Conservation (phyloP, 2,888 invertebrate genomes). For the Adela reaumurella region DNA sequence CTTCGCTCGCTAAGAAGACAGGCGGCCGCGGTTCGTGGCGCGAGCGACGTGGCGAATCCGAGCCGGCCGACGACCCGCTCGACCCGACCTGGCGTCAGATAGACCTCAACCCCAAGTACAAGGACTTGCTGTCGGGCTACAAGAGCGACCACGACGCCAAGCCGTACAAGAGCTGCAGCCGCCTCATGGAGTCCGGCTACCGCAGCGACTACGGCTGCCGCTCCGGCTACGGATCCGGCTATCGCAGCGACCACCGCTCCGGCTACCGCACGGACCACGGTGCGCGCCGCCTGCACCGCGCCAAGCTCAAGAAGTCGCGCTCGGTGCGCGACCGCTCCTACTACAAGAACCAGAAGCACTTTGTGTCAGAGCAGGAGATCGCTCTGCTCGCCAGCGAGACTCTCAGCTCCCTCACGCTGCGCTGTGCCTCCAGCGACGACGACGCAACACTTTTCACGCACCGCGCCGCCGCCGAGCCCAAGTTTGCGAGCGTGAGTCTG, state of each 20-base stretch:
- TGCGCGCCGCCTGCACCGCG: conserved; percentile 43
- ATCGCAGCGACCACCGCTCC: conserved; percentile 57
- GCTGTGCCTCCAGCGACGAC: conserved; percentile 54
- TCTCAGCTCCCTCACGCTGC: conserved; percentile 51
- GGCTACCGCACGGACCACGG: conserved; percentile 60
- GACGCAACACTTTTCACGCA: conserved; percentile 44
- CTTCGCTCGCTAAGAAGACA: conserved; percentile 34
- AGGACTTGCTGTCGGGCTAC: conserved; percentile 57
- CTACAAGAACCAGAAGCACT: conserved; percentile 53
- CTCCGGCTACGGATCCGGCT: conserved; percentile 51
- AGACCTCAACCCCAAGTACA: conserved; percentile 61
- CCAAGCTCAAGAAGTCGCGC: conserved; percentile 47
- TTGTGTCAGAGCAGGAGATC: conserved; percentile 59
- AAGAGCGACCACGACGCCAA: conserved; percentile 58
- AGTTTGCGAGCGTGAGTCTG: conserved; percentile 37
- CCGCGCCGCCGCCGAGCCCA: conserved; percentile 38
- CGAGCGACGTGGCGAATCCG: conserved; percentile 46
- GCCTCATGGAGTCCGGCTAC: conserved; percentile 56
- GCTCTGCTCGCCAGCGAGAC: conserved; percentile 52
- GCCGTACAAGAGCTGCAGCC: conserved; percentile 49
- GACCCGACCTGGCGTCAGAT: conserved; percentile 64
- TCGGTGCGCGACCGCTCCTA: conserved; percentile 49
- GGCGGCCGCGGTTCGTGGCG: conserved; percentile 40
- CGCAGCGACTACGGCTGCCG: conserved; percentile 59
- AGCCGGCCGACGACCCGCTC: conserved; percentile 49